Conservation (phyloP, 2,888 invertebrate species). For the Drosophila pullipes region DNA sequence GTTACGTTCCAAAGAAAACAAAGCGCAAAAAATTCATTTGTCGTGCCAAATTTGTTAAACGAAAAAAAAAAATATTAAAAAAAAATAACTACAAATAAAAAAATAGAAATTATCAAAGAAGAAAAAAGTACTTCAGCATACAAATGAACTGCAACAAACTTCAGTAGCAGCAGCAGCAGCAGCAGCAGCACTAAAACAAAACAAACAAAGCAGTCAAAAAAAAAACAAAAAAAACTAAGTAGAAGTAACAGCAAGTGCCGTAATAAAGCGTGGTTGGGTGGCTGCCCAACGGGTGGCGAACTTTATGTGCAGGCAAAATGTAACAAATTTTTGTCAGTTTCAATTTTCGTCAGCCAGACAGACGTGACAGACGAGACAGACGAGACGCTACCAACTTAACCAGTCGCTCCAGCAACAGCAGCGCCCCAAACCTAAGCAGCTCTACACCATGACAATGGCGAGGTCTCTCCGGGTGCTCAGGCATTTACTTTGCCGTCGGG, state of each 20-base stretch:
- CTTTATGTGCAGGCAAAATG: constrained; percentile 71
- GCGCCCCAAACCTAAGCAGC: constrained; percentile 8
- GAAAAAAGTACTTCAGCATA: constrained; percentile 59
- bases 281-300: constrained; percentile 39
- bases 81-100: constrained; percentile 30
- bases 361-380: constrained; percentile 6
- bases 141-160: constrained; percentile 80
- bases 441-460: constrained; percentile 71
- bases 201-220: constrained; percentile 69
- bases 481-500: constrained; percentile 83
- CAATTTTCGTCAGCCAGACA: constrained; percentile 73
- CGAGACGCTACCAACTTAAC: constrained; percentile 45
- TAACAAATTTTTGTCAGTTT: constrained; percentile 83
- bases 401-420: constrained; percentile 29
- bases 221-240: constrained; percentile 31
- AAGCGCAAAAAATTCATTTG: constrained; percentile 64
- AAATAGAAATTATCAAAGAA: constrained; percentile 38
- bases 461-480: constrained; percentile 66
- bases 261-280: constrained; percentile 65
- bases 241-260: constrained; percentile 58
- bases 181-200: constrained; percentile 67
- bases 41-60: constrained; percentile 60
- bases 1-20: constrained; percentile 41
- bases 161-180: constrained; percentile 47
- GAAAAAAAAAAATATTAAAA: constrained; percentile 26